These are phyloP conservation scores for Procavia capensis DNA, from an alignment of 2,113 vertebrate genomes.

Conservation along the genomic window DNA sequence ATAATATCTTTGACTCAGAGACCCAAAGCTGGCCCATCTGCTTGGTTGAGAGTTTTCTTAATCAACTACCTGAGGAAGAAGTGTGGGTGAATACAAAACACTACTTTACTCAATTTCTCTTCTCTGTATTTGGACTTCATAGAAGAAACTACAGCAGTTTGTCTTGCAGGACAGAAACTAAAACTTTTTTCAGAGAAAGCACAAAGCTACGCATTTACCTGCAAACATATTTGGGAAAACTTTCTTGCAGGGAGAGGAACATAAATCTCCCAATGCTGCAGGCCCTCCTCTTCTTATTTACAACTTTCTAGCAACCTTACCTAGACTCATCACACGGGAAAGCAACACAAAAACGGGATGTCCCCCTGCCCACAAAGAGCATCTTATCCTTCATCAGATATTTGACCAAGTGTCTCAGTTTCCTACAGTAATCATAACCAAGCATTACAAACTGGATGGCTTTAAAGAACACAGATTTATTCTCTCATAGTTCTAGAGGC, in stretches of 20 bases:
- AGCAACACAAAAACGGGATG: background rate
- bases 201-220: background rate
- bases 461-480: background rate
- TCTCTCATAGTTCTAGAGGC: background rate
- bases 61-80: background rate
- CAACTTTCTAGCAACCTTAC: too few species aligned
- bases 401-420: background rate
- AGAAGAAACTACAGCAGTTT: background rate
- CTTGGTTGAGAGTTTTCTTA: background rate
- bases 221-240: background rate
- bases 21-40: background rate
- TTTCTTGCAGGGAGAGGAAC: background rate
- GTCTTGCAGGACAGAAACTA: background rate
- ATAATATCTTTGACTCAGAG: background rate
- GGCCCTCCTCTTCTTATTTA: background rate
- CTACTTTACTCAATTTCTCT: background rate
- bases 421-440: background rate
- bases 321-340: background rate
- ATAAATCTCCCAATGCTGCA: background rate
- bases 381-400: background rate
- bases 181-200: background rate
- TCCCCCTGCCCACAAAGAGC: background rate
- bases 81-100: background rate
- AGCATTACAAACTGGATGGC: background rate
- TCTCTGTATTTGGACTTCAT: background rate